Conservation (phyloP, 2,797 vertebrate genomes). For the Pseudotriccus pelzelni region DNA sequence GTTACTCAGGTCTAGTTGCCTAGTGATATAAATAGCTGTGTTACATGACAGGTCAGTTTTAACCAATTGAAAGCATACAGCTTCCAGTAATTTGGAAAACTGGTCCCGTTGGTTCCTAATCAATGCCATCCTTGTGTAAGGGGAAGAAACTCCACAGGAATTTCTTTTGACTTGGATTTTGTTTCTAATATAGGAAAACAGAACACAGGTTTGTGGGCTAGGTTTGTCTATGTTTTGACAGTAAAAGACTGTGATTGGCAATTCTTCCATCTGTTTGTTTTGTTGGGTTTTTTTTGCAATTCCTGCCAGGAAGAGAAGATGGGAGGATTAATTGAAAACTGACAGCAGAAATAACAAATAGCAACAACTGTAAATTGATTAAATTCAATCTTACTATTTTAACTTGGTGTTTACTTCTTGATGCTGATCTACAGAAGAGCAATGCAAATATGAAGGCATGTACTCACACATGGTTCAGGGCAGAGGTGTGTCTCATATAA, state of each 20-base stretch:
- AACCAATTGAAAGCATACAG: neutral
- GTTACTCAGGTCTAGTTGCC: neutral
- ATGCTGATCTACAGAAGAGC: neutral
- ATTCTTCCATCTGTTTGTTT: constrained; percentile 26
- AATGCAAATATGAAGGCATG: neutral
- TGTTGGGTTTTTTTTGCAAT: neutral
- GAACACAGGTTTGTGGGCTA: neutral
- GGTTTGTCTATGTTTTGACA: constrained; percentile 12
- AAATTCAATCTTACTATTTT: neutral
- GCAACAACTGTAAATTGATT: neutral
- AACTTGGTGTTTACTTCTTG: neutral
- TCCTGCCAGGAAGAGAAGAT: constrained; percentile 14
- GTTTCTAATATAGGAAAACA: neutral
- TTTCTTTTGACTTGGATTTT: neutral
- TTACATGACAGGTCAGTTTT: neutral
- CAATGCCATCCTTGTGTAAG: neutral
- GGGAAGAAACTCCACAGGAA: neutral
- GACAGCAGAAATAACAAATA: constrained; percentile 12
- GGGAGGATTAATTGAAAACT: neutral
- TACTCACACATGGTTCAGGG: neutral
- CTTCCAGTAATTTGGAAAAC: neutral
- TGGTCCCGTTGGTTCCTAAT: neutral
- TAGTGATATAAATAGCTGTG: neutral
- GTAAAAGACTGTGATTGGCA: neutral
- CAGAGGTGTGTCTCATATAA: neutral